phyloP scores from a whole-genome alignment of 1,140 invertebrate genomes.

The Vanessa tameamea region DNA sequence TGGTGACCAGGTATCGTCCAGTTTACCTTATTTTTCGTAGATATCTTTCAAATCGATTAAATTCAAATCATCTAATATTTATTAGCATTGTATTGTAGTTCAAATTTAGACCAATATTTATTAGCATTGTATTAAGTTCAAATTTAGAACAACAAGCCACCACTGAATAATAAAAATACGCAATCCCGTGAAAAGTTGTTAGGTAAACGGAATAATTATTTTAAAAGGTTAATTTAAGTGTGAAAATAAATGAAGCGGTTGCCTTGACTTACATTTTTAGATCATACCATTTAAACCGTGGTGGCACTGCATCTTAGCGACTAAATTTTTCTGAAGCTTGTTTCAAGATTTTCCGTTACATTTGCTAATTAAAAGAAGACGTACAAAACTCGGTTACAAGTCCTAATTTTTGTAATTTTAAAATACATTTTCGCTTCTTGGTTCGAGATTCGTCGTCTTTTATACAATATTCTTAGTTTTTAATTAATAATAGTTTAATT shows the following conservation, averaged over 20 bases:
- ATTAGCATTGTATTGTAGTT: too few species aligned
- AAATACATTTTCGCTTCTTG: not conserved
- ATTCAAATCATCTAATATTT: too few species aligned
- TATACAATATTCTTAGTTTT: too few species aligned
- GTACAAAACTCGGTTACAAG: not conserved
- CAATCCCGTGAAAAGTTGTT: too few species aligned
- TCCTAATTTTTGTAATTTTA: not conserved
- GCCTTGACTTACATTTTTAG: not conserved
- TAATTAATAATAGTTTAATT: not conserved
- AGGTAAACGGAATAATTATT: too few species aligned
- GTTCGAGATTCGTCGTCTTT: not conserved
- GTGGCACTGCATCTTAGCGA: not conserved
- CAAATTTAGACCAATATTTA: too few species aligned
- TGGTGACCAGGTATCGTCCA: too few species aligned
- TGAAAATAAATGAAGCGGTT: not conserved
- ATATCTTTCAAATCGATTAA: too few species aligned
- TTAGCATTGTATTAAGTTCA: too few species aligned
- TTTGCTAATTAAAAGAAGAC: slow-evolving; percentile 8
- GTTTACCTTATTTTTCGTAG: too few species aligned
- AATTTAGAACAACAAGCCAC: too few species aligned
- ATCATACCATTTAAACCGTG: not conserved
- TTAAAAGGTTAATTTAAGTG: not conserved
- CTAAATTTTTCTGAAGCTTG: not conserved
- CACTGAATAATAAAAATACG: too few species aligned
- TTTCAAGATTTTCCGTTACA: not conserved